Evolutionary conservation across 2,888 invertebrate species (phyloP).

Genomic region (Argyresthia goedartella): DNA sequence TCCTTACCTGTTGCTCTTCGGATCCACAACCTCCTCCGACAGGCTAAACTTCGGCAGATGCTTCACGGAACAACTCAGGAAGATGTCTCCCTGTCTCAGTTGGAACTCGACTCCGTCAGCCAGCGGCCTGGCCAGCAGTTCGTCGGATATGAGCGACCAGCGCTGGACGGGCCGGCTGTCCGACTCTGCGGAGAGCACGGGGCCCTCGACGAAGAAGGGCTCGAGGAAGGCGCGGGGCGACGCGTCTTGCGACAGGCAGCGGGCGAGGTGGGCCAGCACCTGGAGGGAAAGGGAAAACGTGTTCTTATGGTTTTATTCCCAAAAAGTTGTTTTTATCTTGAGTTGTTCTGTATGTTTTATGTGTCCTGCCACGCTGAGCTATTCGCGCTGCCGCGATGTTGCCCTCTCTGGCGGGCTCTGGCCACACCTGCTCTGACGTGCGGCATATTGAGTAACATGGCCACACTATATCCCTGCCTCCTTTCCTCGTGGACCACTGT

Average conservation of each 20-base stretch:
- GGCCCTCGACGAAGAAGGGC: conserved; percentile 88
- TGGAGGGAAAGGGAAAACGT: conserved; percentile 15
- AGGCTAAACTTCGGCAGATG: conserved; percentile 94
- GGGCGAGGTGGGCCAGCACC: conserved; percentile 88
- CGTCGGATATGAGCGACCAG: conserved; percentile 96
- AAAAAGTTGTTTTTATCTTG: too few relatives aligned
- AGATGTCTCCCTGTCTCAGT: conserved; percentile 92
- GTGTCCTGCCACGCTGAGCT: too few relatives aligned
- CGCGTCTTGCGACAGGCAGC: conserved; percentile 93
- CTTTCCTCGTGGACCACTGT: too few relatives aligned
- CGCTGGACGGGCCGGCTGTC: conserved; percentile 88
- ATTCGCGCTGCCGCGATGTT: too few relatives aligned
- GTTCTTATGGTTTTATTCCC: too few relatives aligned
- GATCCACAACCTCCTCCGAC: conserved; percentile 96
- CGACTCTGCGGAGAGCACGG: conserved; percentile 88
- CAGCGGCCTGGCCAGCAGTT: conserved; percentile 88
- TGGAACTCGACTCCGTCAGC: conserved; percentile 90
- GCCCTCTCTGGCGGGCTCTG: too few relatives aligned
- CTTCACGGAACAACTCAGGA: conserved; percentile 88
- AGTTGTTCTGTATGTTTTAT: too few relatives aligned
- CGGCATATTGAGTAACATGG: too few relatives aligned
- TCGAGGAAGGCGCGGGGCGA: conserved; percentile 96
- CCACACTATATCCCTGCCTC: too few relatives aligned
- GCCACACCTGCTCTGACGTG: too few relatives aligned
- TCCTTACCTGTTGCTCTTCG: conserved; percentile 95